A percentile compares a stretch with the other conserved stretches of the same genome.
Conservation (phyloP, 2,888 invertebrate species). For the Scrobipalpa costella region DNA sequence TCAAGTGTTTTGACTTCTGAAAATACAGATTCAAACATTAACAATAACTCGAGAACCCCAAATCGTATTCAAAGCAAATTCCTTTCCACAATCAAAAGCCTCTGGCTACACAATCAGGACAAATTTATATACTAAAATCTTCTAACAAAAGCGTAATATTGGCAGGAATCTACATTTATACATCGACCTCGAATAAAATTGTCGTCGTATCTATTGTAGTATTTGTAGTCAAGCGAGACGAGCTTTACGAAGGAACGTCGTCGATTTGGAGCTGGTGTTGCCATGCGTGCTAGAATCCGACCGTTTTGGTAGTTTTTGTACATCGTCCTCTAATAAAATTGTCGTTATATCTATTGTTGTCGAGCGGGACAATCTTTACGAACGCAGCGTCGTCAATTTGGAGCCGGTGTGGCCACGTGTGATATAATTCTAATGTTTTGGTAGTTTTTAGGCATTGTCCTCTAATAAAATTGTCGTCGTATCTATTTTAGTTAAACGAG, state of each 20-base stretch:
- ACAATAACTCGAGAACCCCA: background rate
- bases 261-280: slow-evolving; percentile 61
- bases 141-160: slow-evolving; percentile 23
- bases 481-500: no score
- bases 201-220: slow-evolving; percentile 45
- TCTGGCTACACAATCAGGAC: slow-evolving; percentile 14
- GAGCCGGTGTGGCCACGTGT: no score
- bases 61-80: background rate
- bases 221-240: slow-evolving; percentile 49
- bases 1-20: background rate
- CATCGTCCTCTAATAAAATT: background rate
- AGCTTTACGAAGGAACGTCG: slow-evolving; percentile 51
- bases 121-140: slow-evolving; percentile 15
- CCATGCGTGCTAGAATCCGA: slow-evolving; percentile 25
- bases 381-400: no score
- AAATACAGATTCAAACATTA: background rate
- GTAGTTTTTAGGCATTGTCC: no score
- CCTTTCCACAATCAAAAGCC: background rate
- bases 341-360: no score
- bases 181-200: slow-evolving; percentile 41
- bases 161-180: slow-evolving; percentile 28
- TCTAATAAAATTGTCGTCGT: no score
- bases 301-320: background rate
- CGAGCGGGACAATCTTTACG: no score
- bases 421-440: no score